Percentiles rank a stretch among this genome's conserved stretches.
Conservation (phyloP, 2,888 invertebrate genomes). For the Tipula unca region DNA sequence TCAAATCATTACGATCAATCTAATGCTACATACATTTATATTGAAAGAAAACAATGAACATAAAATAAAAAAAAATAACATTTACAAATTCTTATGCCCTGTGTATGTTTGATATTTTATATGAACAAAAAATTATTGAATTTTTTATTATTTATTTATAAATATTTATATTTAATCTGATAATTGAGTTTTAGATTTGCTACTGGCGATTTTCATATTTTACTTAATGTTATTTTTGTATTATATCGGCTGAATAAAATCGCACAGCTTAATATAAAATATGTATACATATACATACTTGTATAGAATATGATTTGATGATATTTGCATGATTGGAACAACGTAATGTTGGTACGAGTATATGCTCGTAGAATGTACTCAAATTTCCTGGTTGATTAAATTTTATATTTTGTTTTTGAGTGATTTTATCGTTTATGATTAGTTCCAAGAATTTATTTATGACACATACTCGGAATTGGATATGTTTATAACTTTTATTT, state of each 20-base stretch:
- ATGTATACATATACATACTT: no score
- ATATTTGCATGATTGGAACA: neutral
- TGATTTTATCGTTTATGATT: neutral
- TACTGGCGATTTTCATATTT: neutral
- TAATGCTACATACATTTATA: no score
- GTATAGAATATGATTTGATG: neutral
- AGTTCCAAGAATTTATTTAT: neutral
- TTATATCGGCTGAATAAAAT: neutral
- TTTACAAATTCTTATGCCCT: neutral
- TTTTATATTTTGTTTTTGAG: neutral
- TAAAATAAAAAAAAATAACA: neutral
- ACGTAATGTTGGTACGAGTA: neutral
- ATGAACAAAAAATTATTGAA: neutral
- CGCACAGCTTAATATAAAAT: neutral
- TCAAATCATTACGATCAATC: neutral
- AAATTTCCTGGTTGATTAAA: neutral
- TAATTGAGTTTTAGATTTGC: neutral
- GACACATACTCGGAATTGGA: neutral
- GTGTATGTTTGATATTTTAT: neutral
- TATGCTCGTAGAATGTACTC: neutral
- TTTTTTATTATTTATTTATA: neutral
- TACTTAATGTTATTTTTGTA: neutral
- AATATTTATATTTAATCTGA: neutral
- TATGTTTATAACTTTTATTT: neutral
- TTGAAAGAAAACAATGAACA: neutral